Percentiles rank a stretch among this genome's conserved stretches.
Conservation (phyloP, 2,888 invertebrate species). For the Volucella inanis region DNA sequence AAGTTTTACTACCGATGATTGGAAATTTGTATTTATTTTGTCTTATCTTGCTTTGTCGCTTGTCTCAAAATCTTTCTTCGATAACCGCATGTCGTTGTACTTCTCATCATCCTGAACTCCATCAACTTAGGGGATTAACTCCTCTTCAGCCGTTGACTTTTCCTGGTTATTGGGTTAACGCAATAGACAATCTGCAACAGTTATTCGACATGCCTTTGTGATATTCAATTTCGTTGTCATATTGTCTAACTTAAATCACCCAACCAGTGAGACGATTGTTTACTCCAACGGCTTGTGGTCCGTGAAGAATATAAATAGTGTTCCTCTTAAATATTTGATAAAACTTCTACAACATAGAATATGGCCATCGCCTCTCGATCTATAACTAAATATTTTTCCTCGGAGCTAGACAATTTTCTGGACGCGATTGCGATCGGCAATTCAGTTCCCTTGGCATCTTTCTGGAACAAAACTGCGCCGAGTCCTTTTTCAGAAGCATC, state of each 20-base stretch:
- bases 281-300: constrained; percentile 1
- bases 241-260: not conserved
- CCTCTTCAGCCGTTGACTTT: not conserved
- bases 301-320: not conserved
- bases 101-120: too few relatives aligned
- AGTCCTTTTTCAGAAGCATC: too few relatives aligned
- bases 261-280: not conserved
- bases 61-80: too few relatives aligned
- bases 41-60: too few relatives aligned
- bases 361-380: not conserved
- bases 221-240: constrained; percentile 1
- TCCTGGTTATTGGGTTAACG: not conserved
- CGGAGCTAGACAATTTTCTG: too few relatives aligned
- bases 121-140: too few relatives aligned
- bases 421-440: too few relatives aligned
- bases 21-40: too few relatives aligned
- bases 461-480: not conserved
- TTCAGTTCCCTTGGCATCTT: not conserved
- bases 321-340: not conserved
- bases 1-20: too few relatives aligned
- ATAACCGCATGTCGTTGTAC: too few relatives aligned
- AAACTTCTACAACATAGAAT: too few relatives aligned
- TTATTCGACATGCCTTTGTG: not conserved
- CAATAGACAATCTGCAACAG: constrained; percentile 4
- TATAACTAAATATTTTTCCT: too few relatives aligned